Evolutionary conservation across 2,113 vertebrate genomes (phyloP).

Genomic region (Sebastes schlegelii): DNA sequence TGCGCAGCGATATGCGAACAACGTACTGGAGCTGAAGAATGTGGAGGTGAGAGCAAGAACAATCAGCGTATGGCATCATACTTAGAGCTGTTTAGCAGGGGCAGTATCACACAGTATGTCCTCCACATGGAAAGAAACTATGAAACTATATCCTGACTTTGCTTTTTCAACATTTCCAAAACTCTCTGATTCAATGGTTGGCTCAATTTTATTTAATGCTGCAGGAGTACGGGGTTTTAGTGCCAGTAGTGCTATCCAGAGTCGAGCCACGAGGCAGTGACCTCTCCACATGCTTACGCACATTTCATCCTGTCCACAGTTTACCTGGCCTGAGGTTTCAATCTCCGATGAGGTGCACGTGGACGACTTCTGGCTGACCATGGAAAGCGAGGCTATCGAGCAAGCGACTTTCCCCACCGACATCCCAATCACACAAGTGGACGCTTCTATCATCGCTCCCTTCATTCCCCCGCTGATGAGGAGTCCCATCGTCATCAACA

Average conservation of each 20-base stretch:
- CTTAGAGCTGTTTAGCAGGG: background rate
- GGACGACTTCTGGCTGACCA: conserved; percentile 97
- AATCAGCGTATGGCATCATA: background rate
- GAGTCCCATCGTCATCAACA: conserved; percentile 91
- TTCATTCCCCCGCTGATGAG: conserved; percentile 97
- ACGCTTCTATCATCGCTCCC: conserved; percentile 96
- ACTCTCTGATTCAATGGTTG: no score
- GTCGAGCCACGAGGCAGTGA: no score
- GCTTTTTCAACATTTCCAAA: no score
- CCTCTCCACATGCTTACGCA: background rate
- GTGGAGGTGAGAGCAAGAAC: conserved; percentile 85
- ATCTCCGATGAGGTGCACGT: conserved; percentile 92
- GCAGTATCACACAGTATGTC: background rate
- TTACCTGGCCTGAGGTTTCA: conserved; percentile 95
- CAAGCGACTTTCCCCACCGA: conserved; percentile 93
- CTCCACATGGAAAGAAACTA: background rate
- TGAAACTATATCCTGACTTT: no score
- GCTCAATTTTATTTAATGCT: no score
- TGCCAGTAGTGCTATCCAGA: no score
- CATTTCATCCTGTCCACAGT: conserved; percentile 78
- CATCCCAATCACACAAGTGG: conserved; percentile 95
- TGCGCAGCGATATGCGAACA: conserved; percentile 88
- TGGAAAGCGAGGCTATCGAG: conserved; percentile 97
- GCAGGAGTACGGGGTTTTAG: no score
- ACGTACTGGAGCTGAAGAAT: conserved; percentile 91